These are phyloP conservation scores for Cassiopea xamachana DNA, from an alignment of 30 jellyfish, hydroid and myxozoan genomes.

Conservation along the genomic window DNA sequence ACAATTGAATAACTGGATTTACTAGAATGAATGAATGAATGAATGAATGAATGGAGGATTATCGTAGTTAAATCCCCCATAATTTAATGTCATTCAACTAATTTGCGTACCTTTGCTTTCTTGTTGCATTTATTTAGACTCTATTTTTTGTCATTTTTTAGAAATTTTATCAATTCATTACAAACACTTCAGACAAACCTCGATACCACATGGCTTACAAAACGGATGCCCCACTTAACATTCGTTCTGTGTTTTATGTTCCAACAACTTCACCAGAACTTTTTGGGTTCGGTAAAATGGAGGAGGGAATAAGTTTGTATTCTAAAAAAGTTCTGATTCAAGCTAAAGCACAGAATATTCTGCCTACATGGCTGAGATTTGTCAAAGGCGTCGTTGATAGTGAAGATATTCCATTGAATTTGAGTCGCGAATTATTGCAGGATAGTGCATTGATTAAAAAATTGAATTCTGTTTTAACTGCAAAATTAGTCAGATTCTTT, in stretches of 20 bases:
- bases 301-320: slow-evolving; percentile 89
- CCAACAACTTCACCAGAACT: slow-evolving; percentile 93
- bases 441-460: slow-evolving; percentile 92
- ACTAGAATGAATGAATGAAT: no score
- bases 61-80: no score
- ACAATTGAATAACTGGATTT: no score
- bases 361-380: slow-evolving; percentile 96
- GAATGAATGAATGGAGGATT: no score
- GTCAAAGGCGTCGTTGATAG: slow-evolving; percentile 98
- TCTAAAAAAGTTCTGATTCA: slow-evolving; percentile 92
- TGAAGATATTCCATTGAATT: slow-evolving; percentile 95
- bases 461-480: slow-evolving; percentile 75
- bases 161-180: slow-evolving; percentile 95
- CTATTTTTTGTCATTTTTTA: background rate
- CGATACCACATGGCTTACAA: slow-evolving; percentile 90
- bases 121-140: background rate
- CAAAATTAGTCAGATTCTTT: slow-evolving; percentile 74
- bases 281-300: slow-evolving; percentile 94
- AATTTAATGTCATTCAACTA: no score
- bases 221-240: slow-evolving; percentile 97
- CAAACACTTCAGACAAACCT: slow-evolving; percentile 97
- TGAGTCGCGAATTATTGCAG: slow-evolving; percentile 96
- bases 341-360: slow-evolving; percentile 89
- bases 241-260: slow-evolving; percentile 88
- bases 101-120: background rate